Base-by-base conservation (phyloP, 2,113 vertebrate genomes). In the Varanus salvator region DNA sequence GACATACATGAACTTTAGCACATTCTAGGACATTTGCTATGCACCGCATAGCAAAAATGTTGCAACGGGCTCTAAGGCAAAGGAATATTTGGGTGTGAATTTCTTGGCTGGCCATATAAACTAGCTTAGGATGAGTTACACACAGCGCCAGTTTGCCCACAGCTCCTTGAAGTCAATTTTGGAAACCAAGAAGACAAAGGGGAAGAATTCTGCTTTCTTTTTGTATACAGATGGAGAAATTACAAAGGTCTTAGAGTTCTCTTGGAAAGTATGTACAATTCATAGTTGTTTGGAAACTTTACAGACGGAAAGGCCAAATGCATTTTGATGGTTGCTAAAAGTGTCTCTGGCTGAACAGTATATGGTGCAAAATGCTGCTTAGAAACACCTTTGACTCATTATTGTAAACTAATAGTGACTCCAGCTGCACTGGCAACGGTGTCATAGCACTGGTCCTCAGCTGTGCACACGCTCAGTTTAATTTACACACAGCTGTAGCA, bases 251-350 rank as follows among this genome's bases (percentile, higher is more conserved):
- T 77, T 87, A 86, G 92, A 96, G 93, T 95, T 93, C 91, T 92
- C 94, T 93, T 72, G 84, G 93, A 96, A 97, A 95, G 89, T 93
- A 69, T 91, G 90, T 93, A 94, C 87, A 94, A 90, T 80, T 75
- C 89, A 80, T 64, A 87, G 97, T 97, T 98, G 97, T 97, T 94
- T 97, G 91, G 97, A 90, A 96, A 96, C 91, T 48, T 23, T 87
- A 88, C 92, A 98, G 98, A 98, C 31, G 97, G 91, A 97, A 96
- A 87, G 66, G 90, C 95, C 91, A 81, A 96, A 44, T 84, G 0
- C 85, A 93, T 92, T 89, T 91, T 23, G n/a, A 77, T 69, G 48
- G 85, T 95, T 90, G 72, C 27, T 86, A 92, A 80, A 83, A 85
- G 92, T 95, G 94, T 81, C 86, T 95, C 94, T 94, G 93, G 94